phyloP scores from a whole-genome alignment of 2,797 vertebrate genomes.

The Botia almorhae region DNA sequence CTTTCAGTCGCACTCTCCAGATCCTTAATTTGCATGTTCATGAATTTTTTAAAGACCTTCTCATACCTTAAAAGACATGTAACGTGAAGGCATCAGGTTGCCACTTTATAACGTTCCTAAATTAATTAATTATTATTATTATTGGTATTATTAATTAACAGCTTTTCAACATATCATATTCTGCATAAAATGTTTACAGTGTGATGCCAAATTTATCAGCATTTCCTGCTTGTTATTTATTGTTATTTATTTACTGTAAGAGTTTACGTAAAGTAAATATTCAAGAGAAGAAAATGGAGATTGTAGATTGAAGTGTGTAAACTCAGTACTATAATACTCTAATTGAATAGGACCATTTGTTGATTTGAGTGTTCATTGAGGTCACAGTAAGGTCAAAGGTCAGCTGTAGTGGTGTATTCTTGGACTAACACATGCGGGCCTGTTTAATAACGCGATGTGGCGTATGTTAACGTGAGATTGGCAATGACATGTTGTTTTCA shows the following conservation, averaged over 20 bases:
- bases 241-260: background rate
- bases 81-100: no score
- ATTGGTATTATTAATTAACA: no score
- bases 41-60: no score
- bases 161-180: no score
- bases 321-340: background rate
- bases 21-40: no score
- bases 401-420: constrained; percentile 11
- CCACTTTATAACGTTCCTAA: no score
- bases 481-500: constrained; percentile 35
- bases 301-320: background rate
- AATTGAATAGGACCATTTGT: background rate
- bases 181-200: no score
- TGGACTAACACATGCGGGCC: background rate
- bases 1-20: no score
- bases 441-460: background rate
- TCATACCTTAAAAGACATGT: no score
- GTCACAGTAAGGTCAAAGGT: constrained; percentile 28
- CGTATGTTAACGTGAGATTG: constrained; percentile 4
- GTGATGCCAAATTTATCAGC: no score
- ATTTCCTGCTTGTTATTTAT: background rate
- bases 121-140: no score
- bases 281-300: background rate
- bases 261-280: background rate
- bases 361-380: background rate